Conservation (phyloP, 2,888 invertebrate genomes). For the Thera britannica region DNA sequence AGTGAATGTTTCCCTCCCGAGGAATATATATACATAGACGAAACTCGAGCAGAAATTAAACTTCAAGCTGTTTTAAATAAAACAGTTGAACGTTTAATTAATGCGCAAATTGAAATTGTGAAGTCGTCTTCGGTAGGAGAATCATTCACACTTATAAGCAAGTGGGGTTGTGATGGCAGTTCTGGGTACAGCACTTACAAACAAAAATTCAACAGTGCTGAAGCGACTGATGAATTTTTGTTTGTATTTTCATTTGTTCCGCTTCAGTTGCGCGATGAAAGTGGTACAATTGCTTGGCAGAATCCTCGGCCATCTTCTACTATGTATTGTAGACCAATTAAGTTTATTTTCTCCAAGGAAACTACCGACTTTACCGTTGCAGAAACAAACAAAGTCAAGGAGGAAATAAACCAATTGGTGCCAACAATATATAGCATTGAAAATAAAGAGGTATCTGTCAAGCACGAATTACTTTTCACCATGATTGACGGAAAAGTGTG, state of each 20-base stretch:
- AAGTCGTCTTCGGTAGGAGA: constrained; percentile 1
- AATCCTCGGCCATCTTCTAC: constrained; percentile 38
- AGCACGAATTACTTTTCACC: too few relatives aligned
- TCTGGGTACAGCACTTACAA: constrained; percentile 31
- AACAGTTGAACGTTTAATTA: constrained; percentile 26
- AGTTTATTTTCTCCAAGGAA: constrained; percentile 37
- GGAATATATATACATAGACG: constrained; percentile 15
- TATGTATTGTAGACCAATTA: constrained; percentile 35
- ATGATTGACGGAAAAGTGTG: too few relatives aligned
- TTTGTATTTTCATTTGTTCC: constrained; percentile 27
- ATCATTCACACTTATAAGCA: constrained; percentile 14
- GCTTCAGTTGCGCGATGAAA: constrained; percentile 17
- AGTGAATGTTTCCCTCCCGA: constrained; percentile 20
- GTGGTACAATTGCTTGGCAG: constrained; percentile 27
- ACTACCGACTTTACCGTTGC: constrained; percentile 26
- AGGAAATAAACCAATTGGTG: constrained; percentile 27
- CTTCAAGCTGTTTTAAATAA: constrained; percentile 26
- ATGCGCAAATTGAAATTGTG: constrained; percentile 11
- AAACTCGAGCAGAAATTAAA: constrained; percentile 26
- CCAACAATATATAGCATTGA: too few relatives aligned
- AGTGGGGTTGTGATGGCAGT: constrained; percentile 35
- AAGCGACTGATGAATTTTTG: too few relatives aligned
- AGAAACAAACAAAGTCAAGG: constrained; percentile 30
- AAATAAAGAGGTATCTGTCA: too few relatives aligned
- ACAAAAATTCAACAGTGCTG: constrained; percentile 26